Conservation (phyloP, 1,140 invertebrate species). For the Batillaria attramentaria region DNA sequence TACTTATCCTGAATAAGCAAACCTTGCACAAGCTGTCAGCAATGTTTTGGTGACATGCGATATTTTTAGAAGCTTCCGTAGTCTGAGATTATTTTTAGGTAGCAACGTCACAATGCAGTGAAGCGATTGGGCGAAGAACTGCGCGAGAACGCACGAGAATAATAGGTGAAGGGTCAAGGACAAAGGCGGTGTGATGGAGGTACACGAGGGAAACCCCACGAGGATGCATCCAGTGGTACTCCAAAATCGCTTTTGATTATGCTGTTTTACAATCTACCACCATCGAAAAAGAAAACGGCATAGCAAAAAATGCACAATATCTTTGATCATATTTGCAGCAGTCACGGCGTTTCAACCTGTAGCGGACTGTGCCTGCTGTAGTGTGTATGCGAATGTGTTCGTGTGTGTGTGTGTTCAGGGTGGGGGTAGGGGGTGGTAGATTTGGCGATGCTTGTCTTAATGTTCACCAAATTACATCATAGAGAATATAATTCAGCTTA, state of each 20-base stretch:
- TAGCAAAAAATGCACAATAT: too few relatives aligned
- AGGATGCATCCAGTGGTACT: slow-evolving; percentile 17
- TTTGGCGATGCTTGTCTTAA: too few relatives aligned
- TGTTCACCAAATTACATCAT: not conserved
- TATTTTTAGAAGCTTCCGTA: slow-evolving; percentile 6
- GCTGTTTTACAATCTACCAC: not conserved
- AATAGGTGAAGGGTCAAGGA: not conserved
- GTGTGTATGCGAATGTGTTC: too few relatives aligned
- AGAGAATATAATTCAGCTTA: not conserved
- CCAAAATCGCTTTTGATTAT: not conserved
- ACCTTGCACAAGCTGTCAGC: slow-evolving; percentile 15
- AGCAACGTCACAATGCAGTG: not conserved
- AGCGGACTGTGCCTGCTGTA: too few relatives aligned
- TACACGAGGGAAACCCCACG: not conserved
- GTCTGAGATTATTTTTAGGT: not conserved
- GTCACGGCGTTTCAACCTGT: too few relatives aligned
- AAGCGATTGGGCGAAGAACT: not conserved
- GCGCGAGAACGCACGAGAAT: slow-evolving; percentile 1
- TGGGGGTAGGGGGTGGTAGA: too few relatives aligned
- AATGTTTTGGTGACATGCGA: slow-evolving; percentile 14
- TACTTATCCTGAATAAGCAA: not conserved
- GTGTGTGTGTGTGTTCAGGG: too few relatives aligned
- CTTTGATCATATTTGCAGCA: too few relatives aligned
- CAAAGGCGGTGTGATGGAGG: not conserved
- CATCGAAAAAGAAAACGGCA: too few relatives aligned